Base-by-base conservation (phyloP, 2,888 invertebrate species). In the Torymus auratus region DNA sequence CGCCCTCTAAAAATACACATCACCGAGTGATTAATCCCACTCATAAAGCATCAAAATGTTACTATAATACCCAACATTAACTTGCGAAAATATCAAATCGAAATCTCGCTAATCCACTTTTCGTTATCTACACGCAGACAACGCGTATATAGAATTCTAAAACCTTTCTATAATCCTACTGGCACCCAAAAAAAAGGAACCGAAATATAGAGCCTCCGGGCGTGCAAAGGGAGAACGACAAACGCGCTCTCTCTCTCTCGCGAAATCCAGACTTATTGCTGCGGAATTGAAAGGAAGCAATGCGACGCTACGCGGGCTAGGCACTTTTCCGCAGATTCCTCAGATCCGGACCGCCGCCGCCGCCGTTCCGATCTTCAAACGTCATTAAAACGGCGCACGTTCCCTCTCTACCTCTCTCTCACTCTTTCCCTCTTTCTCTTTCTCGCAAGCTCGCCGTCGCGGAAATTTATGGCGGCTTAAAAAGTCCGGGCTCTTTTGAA, bases 401-500 rank as follows among this genome's bases (percentile, higher is more conserved):
- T 77, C 67, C 65, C 77, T 70, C 75, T 84, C 84, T 41, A 5
- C 1, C 7, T 41, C 41, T 41, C 41, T 28, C 41, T 41, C 41
- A 41, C 41, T 41, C 41, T 41, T 41, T 41, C 41, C 41, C 82
- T 83, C 82, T 77, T 70, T 70, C 77, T 70, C 75, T 76, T 74
- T 53, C 84, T 85, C 84, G 83, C 83, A 85, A 85, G 86, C 86
- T 82, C 84, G 84, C 17, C 56, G 17, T 11, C 28, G 67, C 83
- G 83, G 41, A 83, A 91, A 91, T 91, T 91, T 91, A 91, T 90
- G 86, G 88, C 87, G 88, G 91, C 91, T 91, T 91, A 91, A 91
- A 88, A 90, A 92, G 93, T 93, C 82, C 76, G 20, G 64, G 92
- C 92, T 93, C 92, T 93, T 93, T 91, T 92, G 93, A 88, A 93